Evolutionary conservation across 2,797 vertebrate genomes (phyloP), one percentile per base, ranked within the genome.

Genomic region (Sebastes iracundus): DNA sequence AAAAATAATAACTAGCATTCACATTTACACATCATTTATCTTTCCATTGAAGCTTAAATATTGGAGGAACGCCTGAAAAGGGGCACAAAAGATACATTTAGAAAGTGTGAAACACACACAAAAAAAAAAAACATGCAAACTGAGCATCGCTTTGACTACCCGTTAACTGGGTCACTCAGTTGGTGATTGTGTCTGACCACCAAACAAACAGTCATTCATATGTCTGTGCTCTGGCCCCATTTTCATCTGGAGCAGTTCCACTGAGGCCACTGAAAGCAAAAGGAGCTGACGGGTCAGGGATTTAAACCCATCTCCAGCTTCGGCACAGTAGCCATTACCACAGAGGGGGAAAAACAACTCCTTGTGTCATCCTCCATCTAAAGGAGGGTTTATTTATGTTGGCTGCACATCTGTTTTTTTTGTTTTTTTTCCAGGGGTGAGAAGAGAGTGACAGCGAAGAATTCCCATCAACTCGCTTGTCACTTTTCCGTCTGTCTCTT

Each of bases 141-240:
- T 87, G 88, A 90, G 87, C 81, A 70, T 75, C 6, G 87, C 92
- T 93, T 90, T 94, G 91, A 92, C 92, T 79, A 82, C 22, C 87
- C 81, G 84, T 86, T 90, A 95, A 94, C 89, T 94, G 92, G 92
- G 92, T 94, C 93, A 94, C 90, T 93, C 92, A 83, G 87, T 89
- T 85, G 90, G 91, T 90, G 92, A 94, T 94, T 95, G 93, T 94
- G 92, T 94, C 91, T 89, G 93, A 94, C 94, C 93, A 92, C 80
- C 92, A 93, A 93, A 94, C 92, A 94, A 95, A 94, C 93, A 94
- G 87, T 94, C 93, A 90, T 94, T 94, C 92, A 93, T 92, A 92
- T 87, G 92, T 91, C 90, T 88, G 79, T 69, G 90, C 89, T 88
- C 79, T 94, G 94, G 90, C 94, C 91, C 89, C 90, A 65, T 94